Evolutionary conservation across 2,888 invertebrate species (phyloP).

Genomic region (Mesoligia furuncula): DNA sequence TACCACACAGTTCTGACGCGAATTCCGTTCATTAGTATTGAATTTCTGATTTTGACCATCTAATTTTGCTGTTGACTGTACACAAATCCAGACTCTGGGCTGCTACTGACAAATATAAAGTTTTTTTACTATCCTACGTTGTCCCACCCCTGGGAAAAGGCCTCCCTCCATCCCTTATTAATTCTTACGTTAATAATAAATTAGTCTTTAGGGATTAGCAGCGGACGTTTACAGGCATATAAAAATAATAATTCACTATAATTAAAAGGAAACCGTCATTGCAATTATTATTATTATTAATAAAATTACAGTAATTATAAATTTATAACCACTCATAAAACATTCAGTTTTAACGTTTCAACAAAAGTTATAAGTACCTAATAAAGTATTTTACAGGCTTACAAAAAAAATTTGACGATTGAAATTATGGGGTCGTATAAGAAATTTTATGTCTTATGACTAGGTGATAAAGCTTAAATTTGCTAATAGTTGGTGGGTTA

Average conservation of each 20-base stretch:
- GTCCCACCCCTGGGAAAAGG: too few relatives aligned
- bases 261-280: neutral
- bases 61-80: too few relatives aligned
- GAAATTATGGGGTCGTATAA: slow-evolving; percentile 32
- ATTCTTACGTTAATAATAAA: slow-evolving; percentile 26
- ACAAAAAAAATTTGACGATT: slow-evolving; percentile 60
- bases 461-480: slow-evolving; percentile 55
- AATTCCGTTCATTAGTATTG: too few relatives aligned
- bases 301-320: slow-evolving; percentile 23
- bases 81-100: too few relatives aligned
- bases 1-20: too few relatives aligned
- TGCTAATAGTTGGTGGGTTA: slow-evolving; percentile 37
- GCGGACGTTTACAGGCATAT: neutral
- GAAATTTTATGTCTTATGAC: slow-evolving; percentile 50
- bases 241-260: slow-evolving; percentile 11
- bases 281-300: slow-evolving; percentile 9
- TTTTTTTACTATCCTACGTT: too few relatives aligned
- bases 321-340: slow-evolving; percentile 38
- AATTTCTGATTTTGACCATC: too few relatives aligned
- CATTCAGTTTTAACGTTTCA: slow-evolving; percentile 42
- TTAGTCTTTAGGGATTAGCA: slow-evolving; percentile 6
- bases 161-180: neutral
- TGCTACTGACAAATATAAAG: neutral
- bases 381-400: slow-evolving; percentile 42
- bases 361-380: slow-evolving; percentile 28